These are phyloP conservation scores for Lycia hirtaria DNA, from an alignment of 2,888 invertebrate genomes.

Conservation along the genomic window DNA sequence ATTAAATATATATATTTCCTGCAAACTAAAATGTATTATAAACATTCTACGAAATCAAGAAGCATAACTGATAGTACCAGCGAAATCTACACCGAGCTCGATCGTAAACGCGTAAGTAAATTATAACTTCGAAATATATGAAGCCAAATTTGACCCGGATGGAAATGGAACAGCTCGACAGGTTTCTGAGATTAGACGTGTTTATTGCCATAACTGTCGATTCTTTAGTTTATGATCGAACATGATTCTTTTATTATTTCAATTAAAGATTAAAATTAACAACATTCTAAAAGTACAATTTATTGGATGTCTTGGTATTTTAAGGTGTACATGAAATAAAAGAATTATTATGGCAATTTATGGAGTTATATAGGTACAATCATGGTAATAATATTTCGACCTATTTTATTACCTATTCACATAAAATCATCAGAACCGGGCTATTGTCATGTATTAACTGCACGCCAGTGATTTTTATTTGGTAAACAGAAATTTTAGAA, in stretches of 20 bases:
- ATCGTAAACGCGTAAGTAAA: constrained; percentile 36
- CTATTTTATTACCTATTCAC: too few species aligned
- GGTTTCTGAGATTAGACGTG: constrained; percentile 38
- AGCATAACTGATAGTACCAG: neutral
- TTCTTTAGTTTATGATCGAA: constrained; percentile 29
- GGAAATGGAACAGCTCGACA: constrained; percentile 33
- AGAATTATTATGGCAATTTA: neutral
- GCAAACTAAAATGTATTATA: neutral
- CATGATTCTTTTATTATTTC: constrained; percentile 21
- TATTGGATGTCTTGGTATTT: neutral
- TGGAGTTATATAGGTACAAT: neutral
- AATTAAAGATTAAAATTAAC: constrained; percentile 8
- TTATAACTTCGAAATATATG: constrained; percentile 26
- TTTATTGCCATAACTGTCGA: constrained; percentile 39
- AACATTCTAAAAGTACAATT: neutral
- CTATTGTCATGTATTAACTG: neutral
- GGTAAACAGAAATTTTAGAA: neutral
- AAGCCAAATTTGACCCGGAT: constrained; percentile 35
- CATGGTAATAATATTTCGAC: too few species aligned
- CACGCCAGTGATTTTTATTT: neutral
- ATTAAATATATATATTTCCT: neutral
- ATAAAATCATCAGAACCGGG: neutral
- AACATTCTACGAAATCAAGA: neutral
- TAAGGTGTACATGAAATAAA: neutral
- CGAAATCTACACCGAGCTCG: constrained; percentile 34